Evolutionary conservation across 2,888 invertebrate genomes (phyloP), one percentile per base, ranked within the genome.

Genomic region (Cephus pygmeus): DNA sequence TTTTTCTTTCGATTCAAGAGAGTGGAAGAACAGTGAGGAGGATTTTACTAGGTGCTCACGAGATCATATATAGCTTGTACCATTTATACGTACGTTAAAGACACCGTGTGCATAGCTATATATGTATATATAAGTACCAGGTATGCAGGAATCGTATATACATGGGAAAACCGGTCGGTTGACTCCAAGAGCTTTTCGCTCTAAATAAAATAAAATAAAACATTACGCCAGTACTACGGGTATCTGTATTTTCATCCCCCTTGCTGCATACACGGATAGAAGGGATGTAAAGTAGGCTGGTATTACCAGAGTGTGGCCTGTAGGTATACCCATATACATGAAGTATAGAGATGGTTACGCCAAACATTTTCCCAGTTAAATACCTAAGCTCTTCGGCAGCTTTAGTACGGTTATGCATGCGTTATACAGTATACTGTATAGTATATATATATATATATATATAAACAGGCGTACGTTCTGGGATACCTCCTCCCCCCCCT

Each of bases 151-250:
- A 56, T 56, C 9, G 56, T 23, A 56, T 9, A 2, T 56, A 56
- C 56, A 56, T 56, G 23, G 56, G 9, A 56, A 56, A 56, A 56
- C 23, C 56, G 56, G 56, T 56, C 56, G 56, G 56, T 23, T 23
- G 23, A 56, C 23, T 56, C 6, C 56, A 15, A 79, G 77, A 73
- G 36, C 56, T 69, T 71, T 75, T 71, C 77, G 76, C 76, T 80
- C 75, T 80, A 74, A 81, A 85, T 86, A 87, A 87, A 86, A 86
- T 85, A 82, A 87, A 86, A 84, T 85, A 85, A 84, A 83, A 84
- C 81, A 82, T 83, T 79, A 76, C 81, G 73, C 77, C 83, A 34
- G 76, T 79, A 80, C 71, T 40, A 69, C 73, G 30, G 69, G 76
- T 75, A 75, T 77, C 76, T 71, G 73, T 71, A 74, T 73, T 75